Conservation (phyloP, 2,113 vertebrate species). For the Hepsetus odoe region DNA sequence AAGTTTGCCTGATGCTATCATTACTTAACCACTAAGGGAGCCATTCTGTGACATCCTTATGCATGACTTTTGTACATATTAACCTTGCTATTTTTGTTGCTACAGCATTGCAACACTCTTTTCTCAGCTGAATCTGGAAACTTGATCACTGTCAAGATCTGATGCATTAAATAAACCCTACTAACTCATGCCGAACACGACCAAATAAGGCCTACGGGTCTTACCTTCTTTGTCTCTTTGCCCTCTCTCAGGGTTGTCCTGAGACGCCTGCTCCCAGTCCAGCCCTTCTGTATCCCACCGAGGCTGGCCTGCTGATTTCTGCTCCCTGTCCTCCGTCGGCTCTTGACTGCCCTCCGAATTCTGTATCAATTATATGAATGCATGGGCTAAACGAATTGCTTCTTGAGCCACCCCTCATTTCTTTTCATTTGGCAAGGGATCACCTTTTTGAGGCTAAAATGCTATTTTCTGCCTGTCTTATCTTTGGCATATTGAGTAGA, state of each 20-base stretch:
- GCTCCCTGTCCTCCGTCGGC: constrained; percentile 65
- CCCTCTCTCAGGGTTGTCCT: constrained; percentile 59
- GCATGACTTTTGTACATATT: constrained; percentile 8
- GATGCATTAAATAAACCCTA: constrained; percentile 36
- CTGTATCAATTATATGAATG: constrained; percentile 52
- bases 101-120: constrained; percentile 14
- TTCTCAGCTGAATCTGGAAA: constrained; percentile 28
- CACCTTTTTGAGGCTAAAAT: too few relatives aligned
- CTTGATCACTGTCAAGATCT: constrained; percentile 20
- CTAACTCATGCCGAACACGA: constrained; percentile 37
- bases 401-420: too few relatives aligned
- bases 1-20: not conserved
- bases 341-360: constrained; percentile 66
- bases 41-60: not conserved
- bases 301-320: constrained; percentile 60
- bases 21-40: not conserved
- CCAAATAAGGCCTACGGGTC: constrained; percentile 59
- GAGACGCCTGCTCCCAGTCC: constrained; percentile 66
- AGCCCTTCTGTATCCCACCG: constrained; percentile 64
- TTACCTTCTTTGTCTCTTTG: constrained; percentile 72
- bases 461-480: too few relatives aligned
- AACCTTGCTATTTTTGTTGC: constrained; percentile 28
- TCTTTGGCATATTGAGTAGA: too few relatives aligned
- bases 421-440: too few relatives aligned
- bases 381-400: too few relatives aligned